Evolutionary conservation across 2,797 vertebrate species (phyloP), one percentile per base, ranked within the genome.

Genomic region (Phrynocephalus forsythii): DNA sequence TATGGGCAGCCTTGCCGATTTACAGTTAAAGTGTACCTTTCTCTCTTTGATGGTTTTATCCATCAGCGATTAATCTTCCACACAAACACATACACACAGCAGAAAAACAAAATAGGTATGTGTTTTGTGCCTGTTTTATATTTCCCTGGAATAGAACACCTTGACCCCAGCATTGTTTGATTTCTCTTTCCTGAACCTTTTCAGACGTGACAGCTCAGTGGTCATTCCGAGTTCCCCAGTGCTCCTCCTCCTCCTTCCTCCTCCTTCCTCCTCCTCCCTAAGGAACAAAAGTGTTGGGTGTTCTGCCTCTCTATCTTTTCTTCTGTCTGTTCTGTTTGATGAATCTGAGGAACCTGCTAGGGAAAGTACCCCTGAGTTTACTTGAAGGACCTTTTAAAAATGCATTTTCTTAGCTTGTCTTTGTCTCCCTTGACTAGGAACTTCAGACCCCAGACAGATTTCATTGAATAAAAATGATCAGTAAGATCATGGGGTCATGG

Each of bases 41-140:
- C 92, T 63, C 83, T 67, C 24, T 85, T 93, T 94, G 83, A 88
- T 86, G 79, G 15, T 88, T 91, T 26, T 92, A 87, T 77, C 67
- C 44, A 6, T 71, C 56, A 3, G 33, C 71, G 66, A 86, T 92
- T 88, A 71, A 6, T 66, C 60, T 92, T 89, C 38, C 38, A 44
- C 38, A 44, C 38, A 44, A 44, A 44, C 38, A 44, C 38, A 44
- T 44, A 44, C 38, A 44, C 79, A 66, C 90, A 93, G 50, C 50
- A 87, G n/a, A 52, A 89, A 91, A 91, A 85, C 63, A 86, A 84
- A 87, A 91, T 81, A 2, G 44, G 71, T 77, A 3, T 11, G 75
- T 13, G 3, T 89, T 91, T 30, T 92, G 76, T 92, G 80, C n/a
- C 2, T 0, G 3, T 90, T 16, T 6, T 84, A 50, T 20, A 3